Evolutionary conservation across 2,888 invertebrate genomes (phyloP), one percentile per base, ranked within the genome.

Genomic region (Thymelicus lineola): DNA sequence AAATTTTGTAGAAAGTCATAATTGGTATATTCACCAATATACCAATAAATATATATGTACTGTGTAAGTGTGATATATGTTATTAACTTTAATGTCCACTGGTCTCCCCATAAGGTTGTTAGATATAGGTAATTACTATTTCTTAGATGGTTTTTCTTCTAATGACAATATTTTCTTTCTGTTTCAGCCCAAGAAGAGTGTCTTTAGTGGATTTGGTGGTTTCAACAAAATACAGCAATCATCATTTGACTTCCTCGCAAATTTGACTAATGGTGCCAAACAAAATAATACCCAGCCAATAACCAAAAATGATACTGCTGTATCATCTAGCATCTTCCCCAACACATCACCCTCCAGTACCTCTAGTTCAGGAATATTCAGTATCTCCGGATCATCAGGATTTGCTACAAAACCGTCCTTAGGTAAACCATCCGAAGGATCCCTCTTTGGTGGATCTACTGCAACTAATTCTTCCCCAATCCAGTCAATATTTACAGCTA

Each of bases 151-250:
- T 36, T 36, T 36, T 36, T 7, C 9, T 38, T 42, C 9, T 42
- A 10, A 38, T 38, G 42, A 0, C 9, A 42, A 42, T 42, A 4
- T 70, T 62, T 73, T 71, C 72, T 71, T 76, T 75, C 60, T 74
- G 67, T 88, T 93, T 71, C 89, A 93, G 93, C 71, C 79, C 10
- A 91, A 91, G 66, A 95, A 94, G 83, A 95, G 94, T 85, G 95
- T 95, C 46, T 97, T 97, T 84, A 95, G 95, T 81, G 94, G 95
- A 60, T 97, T 97, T 88, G 94, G 95, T 71, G 96, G 96, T 69
- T 96, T 96, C 79, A 86, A 94, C 73, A 95, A 95, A 85, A 77
- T 94, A 53, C 82, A 88, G 72, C 88, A 93, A 66, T 76, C 93
- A 70, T 88, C 94, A 57, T 96, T 96, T 86, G 95, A 95, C 80